Evolutionary conservation across 2,888 invertebrate genomes (phyloP).

Genomic region (Sisyra terminalis): DNA sequence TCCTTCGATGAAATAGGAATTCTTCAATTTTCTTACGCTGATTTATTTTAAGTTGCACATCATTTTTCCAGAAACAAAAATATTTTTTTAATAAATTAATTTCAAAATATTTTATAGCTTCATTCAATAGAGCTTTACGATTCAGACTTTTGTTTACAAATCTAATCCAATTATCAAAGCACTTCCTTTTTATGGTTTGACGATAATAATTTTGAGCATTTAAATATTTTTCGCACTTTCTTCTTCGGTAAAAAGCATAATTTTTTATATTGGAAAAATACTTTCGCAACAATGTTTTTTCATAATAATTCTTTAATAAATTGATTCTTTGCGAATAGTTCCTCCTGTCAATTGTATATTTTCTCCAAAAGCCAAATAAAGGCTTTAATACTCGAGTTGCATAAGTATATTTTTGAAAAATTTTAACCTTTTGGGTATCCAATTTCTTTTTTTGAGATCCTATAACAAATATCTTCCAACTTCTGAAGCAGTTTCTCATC

Average conservation of each 20-base stretch:
- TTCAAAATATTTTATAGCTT: slow-evolving; percentile 12
- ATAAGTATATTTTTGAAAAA: neutral
- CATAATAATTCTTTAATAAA: slow-evolving; percentile 15
- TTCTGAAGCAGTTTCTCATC: neutral
- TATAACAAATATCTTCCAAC: neutral
- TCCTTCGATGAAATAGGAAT: neutral
- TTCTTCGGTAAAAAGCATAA: slow-evolving; percentile 13
- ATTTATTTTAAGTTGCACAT: neutral
- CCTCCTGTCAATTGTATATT: slow-evolving; percentile 12
- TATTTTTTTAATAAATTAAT: slow-evolving; percentile 1
- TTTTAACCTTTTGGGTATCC: neutral
- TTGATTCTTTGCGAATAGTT: slow-evolving; percentile 12
- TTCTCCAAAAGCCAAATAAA: slow-evolving; percentile 8
- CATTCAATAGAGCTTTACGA: too few species aligned
- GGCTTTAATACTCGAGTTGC: neutral
- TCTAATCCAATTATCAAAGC: too few species aligned
- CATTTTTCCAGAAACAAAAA: slow-evolving; percentile 7
- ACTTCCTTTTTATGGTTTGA: slow-evolving; percentile 7
- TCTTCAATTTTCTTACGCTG: neutral
- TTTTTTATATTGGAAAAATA: slow-evolving; percentile 13
- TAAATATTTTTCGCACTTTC: slow-evolving; percentile 5
- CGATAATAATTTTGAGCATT: slow-evolving; percentile 4
- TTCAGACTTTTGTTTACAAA: too few species aligned
- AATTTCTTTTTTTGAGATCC: neutral
- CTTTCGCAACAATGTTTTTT: slow-evolving; percentile 14